These are phyloP conservation scores for Macrostomum lignano DNA, from an alignment of 1,140 invertebrate species.

Conservation along the genomic window DNA sequence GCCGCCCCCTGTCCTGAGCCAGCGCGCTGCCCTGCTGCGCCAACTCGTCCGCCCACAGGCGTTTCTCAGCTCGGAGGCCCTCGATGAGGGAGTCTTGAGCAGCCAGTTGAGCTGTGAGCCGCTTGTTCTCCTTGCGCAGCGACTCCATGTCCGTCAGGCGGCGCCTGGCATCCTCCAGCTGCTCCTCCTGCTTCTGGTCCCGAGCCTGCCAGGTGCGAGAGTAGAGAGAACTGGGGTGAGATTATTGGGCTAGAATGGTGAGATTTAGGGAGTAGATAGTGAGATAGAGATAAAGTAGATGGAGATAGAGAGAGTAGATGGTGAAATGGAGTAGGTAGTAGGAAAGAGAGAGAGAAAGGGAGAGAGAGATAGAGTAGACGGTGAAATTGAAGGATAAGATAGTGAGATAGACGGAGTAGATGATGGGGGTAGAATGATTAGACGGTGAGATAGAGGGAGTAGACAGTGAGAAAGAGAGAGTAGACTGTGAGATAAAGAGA, in stretches of 20 bases:
- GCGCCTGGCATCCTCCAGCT: neutral
- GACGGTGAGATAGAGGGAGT: too few species aligned
- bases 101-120: slow-evolving; percentile 15
- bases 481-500: too few species aligned
- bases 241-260: neutral
- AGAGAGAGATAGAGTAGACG: too few species aligned
- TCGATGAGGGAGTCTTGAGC: slow-evolving; percentile 23
- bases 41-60: slow-evolving; percentile 23
- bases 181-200: neutral
- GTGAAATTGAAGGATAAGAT: too few species aligned
- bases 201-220: neutral
- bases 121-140: slow-evolving; percentile 14
- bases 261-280: neutral
- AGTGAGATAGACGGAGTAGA: too few species aligned
- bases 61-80: slow-evolving; percentile 18
- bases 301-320: too few species aligned
- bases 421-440: too few species aligned
- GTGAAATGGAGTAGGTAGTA: too few species aligned
- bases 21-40: slow-evolving; percentile 21
- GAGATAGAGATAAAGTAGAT: too few species aligned
- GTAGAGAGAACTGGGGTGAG: neutral
- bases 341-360: too few species aligned
- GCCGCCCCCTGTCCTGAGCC: slow-evolving; percentile 18
- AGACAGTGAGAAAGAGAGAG: too few species aligned
- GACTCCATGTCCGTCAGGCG: neutral